Evolutionary conservation across 1,140 invertebrate genomes (phyloP).

Genomic region (Thalassaphorura encarpata): DNA sequence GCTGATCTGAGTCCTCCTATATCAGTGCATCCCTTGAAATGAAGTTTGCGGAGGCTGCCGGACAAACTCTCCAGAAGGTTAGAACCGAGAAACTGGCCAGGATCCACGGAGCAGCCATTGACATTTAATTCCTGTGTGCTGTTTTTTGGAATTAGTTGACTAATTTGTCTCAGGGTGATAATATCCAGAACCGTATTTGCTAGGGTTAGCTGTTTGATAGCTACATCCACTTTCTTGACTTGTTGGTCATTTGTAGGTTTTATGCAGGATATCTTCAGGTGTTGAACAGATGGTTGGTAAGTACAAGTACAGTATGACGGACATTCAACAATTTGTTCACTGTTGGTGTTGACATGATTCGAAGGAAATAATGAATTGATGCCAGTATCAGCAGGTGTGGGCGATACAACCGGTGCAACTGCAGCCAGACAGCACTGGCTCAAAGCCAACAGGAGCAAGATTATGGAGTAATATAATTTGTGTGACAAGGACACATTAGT

Average conservation of each 20-base stretch:
- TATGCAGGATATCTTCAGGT: neutral
- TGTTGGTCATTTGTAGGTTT: neutral
- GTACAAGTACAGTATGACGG: conserved; percentile 1
- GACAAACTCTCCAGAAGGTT: conserved; percentile 3
- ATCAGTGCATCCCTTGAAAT: neutral
- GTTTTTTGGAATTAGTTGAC: neutral
- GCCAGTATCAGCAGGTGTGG: no score
- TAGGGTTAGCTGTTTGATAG: neutral
- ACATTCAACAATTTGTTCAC: neutral
- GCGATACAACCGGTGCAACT: no score
- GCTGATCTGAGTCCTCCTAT: neutral
- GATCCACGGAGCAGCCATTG: conserved; percentile 9
- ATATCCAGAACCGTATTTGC: neutral
- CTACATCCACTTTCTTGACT: neutral
- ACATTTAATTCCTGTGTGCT: conserved; percentile 6
- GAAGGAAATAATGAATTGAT: no score
- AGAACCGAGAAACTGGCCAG: conserved; percentile 15
- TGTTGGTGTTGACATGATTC: no score
- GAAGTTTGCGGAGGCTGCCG: conserved; percentile 3
- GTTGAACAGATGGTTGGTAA: neutral
- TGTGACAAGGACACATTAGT: no score
- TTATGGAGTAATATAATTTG: neutral
- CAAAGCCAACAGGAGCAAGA: neutral
- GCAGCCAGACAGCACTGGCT: no score
- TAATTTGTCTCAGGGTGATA: neutral